These are phyloP conservation scores for Chymomyza procnemis DNA, from an alignment of 2,888 invertebrate genomes.

Conservation along the genomic window DNA sequence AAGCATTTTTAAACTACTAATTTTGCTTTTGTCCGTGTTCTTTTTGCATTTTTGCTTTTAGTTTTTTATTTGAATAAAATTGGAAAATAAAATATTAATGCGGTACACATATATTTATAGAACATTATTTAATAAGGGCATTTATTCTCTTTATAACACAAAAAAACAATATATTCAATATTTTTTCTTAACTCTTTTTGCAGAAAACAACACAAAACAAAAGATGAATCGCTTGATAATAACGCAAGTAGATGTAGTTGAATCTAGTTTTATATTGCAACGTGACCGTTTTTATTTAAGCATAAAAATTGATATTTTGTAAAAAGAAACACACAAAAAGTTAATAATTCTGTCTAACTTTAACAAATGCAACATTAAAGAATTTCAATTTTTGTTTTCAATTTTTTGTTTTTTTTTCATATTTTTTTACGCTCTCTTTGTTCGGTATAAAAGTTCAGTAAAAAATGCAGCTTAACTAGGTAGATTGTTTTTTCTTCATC, in stretches of 20 bases:
- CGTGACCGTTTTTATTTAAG: slow-evolving; percentile 54
- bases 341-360: slow-evolving; percentile 41
- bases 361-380: slow-evolving; percentile 45
- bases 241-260: slow-evolving; percentile 25
- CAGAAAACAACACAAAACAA: slow-evolving; percentile 57
- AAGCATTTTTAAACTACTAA: slow-evolving; percentile 66
- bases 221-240: slow-evolving; percentile 41
- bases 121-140: slow-evolving; percentile 62
- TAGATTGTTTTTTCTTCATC: slow-evolving; percentile 36
- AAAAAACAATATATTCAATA: slow-evolving; percentile 67
- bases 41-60: slow-evolving; percentile 49
- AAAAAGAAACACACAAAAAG: slow-evolving; percentile 24
- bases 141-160: slow-evolving; percentile 49
- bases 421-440: slow-evolving; percentile 35
- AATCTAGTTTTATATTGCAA: slow-evolving; percentile 48
- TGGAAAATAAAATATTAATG: slow-evolving; percentile 8
- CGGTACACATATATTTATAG: slow-evolving; percentile 38
- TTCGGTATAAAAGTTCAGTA: slow-evolving; percentile 74
- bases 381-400: slow-evolving; percentile 15
- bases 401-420: slow-evolving; percentile 24
- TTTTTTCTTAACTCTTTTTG: slow-evolving; percentile 2
- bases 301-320: slow-evolving; percentile 16
- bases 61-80: slow-evolving; percentile 14
- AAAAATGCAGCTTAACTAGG: slow-evolving; percentile 75
- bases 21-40: slow-evolving; percentile 45